Percentiles rank a stretch among this genome's conserved stretches.
phyloP scores from a whole-genome alignment of 2,888 invertebrate species.

The Hypolimnas misippus region DNA sequence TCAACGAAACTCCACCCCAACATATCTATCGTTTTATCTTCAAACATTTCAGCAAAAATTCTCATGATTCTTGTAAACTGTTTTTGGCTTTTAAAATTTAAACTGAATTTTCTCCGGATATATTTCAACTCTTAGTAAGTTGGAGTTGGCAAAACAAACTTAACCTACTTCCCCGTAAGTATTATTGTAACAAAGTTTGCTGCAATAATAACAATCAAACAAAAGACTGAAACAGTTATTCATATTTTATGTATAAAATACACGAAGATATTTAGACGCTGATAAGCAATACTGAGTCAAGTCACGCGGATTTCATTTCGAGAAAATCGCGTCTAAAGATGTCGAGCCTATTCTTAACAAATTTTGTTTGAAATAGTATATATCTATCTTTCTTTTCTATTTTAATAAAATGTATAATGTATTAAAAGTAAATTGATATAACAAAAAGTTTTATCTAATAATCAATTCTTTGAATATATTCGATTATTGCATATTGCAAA shows the following conservation, averaged over 20 bases:
- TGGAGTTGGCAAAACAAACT: constrained; percentile 10
- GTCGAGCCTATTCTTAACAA: no score
- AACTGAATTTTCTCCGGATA: background rate
- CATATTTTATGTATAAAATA: constrained; percentile 5
- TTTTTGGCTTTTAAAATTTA: background rate
- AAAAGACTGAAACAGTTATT: background rate
- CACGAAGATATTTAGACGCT: no score
- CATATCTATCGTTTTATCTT: background rate
- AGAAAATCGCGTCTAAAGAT: no score
- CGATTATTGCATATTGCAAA: no score
- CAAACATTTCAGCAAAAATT: background rate
- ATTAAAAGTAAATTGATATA: no score
- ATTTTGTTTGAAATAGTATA: no score
- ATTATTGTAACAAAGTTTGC: constrained; percentile 13
- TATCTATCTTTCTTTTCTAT: no score
- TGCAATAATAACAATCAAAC: constrained; percentile 12
- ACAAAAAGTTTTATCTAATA: no score
- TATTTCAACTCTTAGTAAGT: constrained; percentile 12
- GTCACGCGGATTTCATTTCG: no score
- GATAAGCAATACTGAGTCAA: no score
- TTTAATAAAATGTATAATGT: no score
- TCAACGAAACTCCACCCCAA: background rate
- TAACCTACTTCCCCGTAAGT: constrained; percentile 8
- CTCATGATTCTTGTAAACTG: constrained; percentile 3
- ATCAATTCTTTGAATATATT: no score